A percentile compares a stretch with the other conserved stretches of the same genome.
phyloP scores from a whole-genome alignment of 1,140 invertebrate genomes.

The Ooceraea biroi region DNA sequence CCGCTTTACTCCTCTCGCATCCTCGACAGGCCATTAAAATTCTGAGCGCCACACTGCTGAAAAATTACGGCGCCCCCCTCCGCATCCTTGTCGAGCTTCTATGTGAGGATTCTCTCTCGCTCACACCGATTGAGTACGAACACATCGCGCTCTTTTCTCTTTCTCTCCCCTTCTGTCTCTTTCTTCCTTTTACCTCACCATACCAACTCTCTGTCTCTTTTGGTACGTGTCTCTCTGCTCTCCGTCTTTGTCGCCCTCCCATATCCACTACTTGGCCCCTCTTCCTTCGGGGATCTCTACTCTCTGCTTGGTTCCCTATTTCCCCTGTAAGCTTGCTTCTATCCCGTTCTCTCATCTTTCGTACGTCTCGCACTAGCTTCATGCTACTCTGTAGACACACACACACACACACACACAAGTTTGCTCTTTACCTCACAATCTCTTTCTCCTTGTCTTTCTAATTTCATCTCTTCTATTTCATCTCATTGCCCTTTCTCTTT shows the following conservation, averaged over 20 bases:
- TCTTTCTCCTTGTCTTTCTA: slow-evolving; percentile 17
- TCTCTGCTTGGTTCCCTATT: slow-evolving; percentile 35
- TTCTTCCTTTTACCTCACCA: neutral
- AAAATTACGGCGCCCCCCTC: slow-evolving; percentile 71
- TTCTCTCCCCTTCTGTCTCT: slow-evolving; percentile 21
- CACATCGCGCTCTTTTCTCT: slow-evolving; percentile 36
- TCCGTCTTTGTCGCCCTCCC: slow-evolving; percentile 33
- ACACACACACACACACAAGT: too few relatives aligned
- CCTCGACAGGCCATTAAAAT: slow-evolving; percentile 75
- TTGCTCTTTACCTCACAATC: slow-evolving; percentile 3
- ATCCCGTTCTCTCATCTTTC: slow-evolving; percentile 46
- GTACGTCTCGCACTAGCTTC: slow-evolving; percentile 19
- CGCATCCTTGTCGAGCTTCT: slow-evolving; percentile 47
- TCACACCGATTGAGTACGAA: slow-evolving; percentile 46
- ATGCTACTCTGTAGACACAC: slow-evolving; percentile 1
- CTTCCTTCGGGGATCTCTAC: slow-evolving; percentile 42
- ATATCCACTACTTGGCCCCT: slow-evolving; percentile 33
- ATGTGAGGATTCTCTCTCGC: slow-evolving; percentile 51
- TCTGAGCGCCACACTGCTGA: slow-evolving; percentile 77
- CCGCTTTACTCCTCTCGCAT: slow-evolving; percentile 32
- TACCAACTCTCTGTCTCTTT: slow-evolving; percentile 41
- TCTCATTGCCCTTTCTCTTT: slow-evolving; percentile 14
- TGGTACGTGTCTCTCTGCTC: slow-evolving; percentile 46
- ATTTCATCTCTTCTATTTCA: neutral
- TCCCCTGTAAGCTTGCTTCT: slow-evolving; percentile 38